phyloP scores from a whole-genome alignment of 2,113 vertebrate genomes.

The Paracanthobrama guichenoti region DNA sequence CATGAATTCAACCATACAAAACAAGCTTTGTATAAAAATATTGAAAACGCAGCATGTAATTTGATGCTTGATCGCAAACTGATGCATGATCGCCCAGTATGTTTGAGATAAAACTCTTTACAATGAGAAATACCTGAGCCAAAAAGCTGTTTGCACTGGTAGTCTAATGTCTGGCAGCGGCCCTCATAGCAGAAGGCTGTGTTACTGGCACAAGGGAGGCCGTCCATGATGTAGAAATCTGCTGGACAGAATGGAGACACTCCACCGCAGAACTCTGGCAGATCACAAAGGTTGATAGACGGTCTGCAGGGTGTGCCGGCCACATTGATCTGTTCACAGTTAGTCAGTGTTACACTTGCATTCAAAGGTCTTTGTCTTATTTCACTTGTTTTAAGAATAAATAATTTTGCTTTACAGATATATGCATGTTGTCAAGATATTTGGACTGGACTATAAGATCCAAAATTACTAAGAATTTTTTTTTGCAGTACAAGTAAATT shows the following conservation, averaged over 20 bases:
- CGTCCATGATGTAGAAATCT: slow-evolving; percentile 82
- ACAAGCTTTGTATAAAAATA: not conserved
- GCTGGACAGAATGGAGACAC: slow-evolving; percentile 74
- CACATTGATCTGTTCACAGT: slow-evolving; percentile 74
- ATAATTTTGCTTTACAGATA: too few relatives aligned
- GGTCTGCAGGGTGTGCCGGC: slow-evolving; percentile 77
- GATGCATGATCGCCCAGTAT: not conserved
- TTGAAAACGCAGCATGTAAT: not conserved
- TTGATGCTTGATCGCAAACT: not conserved
- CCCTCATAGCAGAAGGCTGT: slow-evolving; percentile 84
- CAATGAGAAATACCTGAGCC: slow-evolving; percentile 69
- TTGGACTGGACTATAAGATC: too few relatives aligned
- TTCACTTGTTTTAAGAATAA: not conserved
- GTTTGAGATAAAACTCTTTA: not conserved
- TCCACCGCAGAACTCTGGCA: slow-evolving; percentile 85
- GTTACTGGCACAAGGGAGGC: slow-evolving; percentile 72
- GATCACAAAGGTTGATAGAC: slow-evolving; percentile 76
- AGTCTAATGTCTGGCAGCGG: slow-evolving; percentile 82
- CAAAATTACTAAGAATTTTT: too few relatives aligned
- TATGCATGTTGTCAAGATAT: too few relatives aligned
- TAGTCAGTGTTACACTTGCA: not conserved
- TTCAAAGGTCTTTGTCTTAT: not conserved
- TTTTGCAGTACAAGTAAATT: too few relatives aligned
- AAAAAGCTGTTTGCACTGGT: slow-evolving; percentile 81
- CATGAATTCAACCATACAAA: not conserved